Base-by-base conservation (phyloP, 2,797 vertebrate genomes). In the Naso thynnoides region DNA sequence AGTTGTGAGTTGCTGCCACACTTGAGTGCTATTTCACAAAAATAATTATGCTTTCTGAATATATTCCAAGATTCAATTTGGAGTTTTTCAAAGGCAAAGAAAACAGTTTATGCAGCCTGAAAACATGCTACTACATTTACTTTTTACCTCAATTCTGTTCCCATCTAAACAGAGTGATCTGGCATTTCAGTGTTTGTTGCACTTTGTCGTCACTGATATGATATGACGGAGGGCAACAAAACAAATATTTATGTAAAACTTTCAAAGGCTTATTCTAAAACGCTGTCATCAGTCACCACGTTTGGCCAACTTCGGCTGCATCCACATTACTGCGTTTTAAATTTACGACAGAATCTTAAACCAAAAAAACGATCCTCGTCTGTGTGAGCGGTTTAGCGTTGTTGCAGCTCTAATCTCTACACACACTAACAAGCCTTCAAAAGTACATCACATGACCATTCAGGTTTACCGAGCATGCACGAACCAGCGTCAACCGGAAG, bases 131-230 rank as follows among this genome's bases (percentile, higher is more conserved):
- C 21, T 8, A 10, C 14, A 45, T 31, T 5, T 15, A 61, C 66
- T 31, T 38, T 19, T 54, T 39, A 29, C 45, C 53, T 65, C 41
- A 41, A 18, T 45, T 55, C 21, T 18, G 49, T 55, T 23, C 26
- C 19, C 58, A 55, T 61, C 76, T 14, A 55, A 81, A 85, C 52
- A 78, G 75, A 73, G 24, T n/a, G 27, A 71, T 71, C 44, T 70
- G 70, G 79, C 67, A 70, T 82, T 68, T 72, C 33, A 71, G 58
- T 52, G 54, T 61, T 42, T 61, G 64, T 55, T n/a, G 49, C 49
- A 59, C 47, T 70, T 83, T 21, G 79, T 80, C 59, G 50, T 62
- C 45, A 18, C 50, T 47, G 63, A 68, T 23, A 44, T 60, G 42
- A 79, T 54, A 80, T 53, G 19, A 76, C 72, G 11, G 75, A 72